Evolutionary conservation across 1,140 invertebrate species (phyloP).

Genomic region (Papilio xuthus): DNA sequence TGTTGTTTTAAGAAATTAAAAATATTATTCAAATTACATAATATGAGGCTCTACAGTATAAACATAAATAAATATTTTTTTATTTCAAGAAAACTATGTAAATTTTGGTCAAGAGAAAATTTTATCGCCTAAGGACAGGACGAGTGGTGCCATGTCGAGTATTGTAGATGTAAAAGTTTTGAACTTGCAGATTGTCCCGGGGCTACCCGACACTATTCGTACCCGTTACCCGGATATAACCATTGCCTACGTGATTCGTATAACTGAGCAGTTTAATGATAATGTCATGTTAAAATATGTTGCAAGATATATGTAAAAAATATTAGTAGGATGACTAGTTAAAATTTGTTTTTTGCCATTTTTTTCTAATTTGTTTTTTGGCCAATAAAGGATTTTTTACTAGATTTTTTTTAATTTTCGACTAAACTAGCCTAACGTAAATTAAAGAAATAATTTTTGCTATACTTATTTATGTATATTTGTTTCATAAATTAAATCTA

Average conservation of each 20-base stretch:
- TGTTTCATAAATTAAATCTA: no score
- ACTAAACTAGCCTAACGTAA: no score
- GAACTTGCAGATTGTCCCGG: constrained; percentile 10
- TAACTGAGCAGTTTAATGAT: constrained; percentile 9
- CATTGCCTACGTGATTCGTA: constrained; percentile 10
- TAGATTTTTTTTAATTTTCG: no score
- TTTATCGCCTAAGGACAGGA: not conserved
- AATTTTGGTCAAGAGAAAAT: constrained; percentile 16
- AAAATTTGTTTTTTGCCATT: no score
- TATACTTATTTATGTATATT: no score
- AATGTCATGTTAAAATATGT: not conserved
- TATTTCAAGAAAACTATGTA: not conserved
- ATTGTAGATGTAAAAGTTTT: not conserved
- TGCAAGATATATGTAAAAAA: not conserved
- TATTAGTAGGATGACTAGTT: not conserved
- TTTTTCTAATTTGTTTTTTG: no score
- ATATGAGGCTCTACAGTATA: no score
- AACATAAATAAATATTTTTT: not conserved
- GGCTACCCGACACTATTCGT: constrained; percentile 9
- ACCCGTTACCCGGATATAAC: not conserved
- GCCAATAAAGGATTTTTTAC: no score
- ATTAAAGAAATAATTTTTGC: no score
- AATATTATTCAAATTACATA: no score
- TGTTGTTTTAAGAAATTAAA: no score
- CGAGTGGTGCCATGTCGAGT: not conserved